A percentile compares a stretch with the other conserved stretches of the same genome.
Conservation (phyloP, 2,113 vertebrate species). For the Paedocypris sp. region DNA sequence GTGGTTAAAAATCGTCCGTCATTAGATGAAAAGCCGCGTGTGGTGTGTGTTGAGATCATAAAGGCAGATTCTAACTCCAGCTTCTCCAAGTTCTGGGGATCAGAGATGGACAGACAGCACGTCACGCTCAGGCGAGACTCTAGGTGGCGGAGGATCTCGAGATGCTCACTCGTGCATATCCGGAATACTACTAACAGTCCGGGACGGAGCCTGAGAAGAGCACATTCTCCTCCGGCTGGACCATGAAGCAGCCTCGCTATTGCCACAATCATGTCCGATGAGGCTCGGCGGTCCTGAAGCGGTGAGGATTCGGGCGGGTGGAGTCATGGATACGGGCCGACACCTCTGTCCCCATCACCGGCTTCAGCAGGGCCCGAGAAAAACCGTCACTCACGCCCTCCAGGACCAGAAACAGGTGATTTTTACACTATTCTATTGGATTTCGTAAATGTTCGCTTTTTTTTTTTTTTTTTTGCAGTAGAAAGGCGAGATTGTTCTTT, state of each 20-base stretch:
- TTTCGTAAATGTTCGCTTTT: not conserved
- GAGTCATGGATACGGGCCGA: slow-evolving; percentile 2
- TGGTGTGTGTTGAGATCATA: too few relatives aligned
- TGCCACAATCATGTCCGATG: too few relatives aligned
- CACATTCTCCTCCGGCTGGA: not conserved
- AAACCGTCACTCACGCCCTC: slow-evolving; percentile 65
- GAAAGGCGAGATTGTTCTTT: too few relatives aligned
- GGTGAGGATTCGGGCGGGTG: not conserved
- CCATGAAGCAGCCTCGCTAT: slow-evolving; percentile 3
- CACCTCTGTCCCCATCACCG: slow-evolving; percentile 18
- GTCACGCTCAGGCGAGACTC: slow-evolving; percentile 1
- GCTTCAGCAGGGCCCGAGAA: slow-evolving; percentile 48
- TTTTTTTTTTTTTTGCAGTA: not conserved
- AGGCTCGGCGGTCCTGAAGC: too few relatives aligned
- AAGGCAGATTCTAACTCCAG: too few relatives aligned
- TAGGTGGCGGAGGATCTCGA: slow-evolving; percentile 5
- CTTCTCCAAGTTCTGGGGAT: too few relatives aligned
- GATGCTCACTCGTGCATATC: slow-evolving; percentile 1
- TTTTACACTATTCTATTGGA: not conserved
- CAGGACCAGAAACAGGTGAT: slow-evolving; percentile 78
- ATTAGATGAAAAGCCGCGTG: too few relatives aligned
- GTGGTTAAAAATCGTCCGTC: too few relatives aligned
- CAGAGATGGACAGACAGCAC: not conserved
- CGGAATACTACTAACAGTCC: not conserved
- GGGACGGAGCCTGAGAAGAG: not conserved